Base-by-base conservation (phyloP, 2,113 vertebrate genomes). In the Elephantulus edwardii region DNA sequence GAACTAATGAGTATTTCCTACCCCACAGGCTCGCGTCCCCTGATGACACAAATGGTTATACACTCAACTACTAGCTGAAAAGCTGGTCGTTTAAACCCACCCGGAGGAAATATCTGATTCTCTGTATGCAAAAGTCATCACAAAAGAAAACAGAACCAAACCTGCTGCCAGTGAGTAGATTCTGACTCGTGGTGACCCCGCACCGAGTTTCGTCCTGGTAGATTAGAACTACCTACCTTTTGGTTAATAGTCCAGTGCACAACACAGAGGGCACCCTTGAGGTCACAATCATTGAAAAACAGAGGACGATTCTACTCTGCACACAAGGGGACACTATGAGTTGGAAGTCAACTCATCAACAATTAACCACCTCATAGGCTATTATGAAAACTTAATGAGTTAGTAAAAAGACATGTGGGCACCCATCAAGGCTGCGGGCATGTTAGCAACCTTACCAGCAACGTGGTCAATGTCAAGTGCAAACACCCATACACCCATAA, bases 321-420 rank as follows among this genome's bases (percentile, higher is more conserved):
- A 71, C 68, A 16, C 19, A 46, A 8, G 35, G 35, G 19, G 8
- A 22, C 35, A 2, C 19, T 3, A 38, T 20, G 35, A 35, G 19
- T 38, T 38, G 66, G 35, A 22, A 68, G 66, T 68, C 3, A 8
- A 38, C n/a, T 38, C 8, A 9, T 38, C 19, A 13, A 19, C 17
- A 68, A 19, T 68, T 20, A 66, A 19, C 35, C 35, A 30, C 35
- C 66, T 20, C 8, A 22, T 33, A 68, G 19, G 35, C n/a, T 38
- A 8, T 38, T 19, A 5, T 3, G 28, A 62, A 40, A 35, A 30
- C 17, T 52, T 42, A 13, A 30, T 1, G 5, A 62, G 46, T 12
- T 5, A 2, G 11, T 38, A 1, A 0, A 4, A 14, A 54, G 24
- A 9, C 5, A 14, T 1, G 26, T 19, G 0, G 9, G 13, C 3